Evolutionary conservation across 2,797 vertebrate species (phyloP).

Genomic region (Anisognathus igniventris): DNA sequence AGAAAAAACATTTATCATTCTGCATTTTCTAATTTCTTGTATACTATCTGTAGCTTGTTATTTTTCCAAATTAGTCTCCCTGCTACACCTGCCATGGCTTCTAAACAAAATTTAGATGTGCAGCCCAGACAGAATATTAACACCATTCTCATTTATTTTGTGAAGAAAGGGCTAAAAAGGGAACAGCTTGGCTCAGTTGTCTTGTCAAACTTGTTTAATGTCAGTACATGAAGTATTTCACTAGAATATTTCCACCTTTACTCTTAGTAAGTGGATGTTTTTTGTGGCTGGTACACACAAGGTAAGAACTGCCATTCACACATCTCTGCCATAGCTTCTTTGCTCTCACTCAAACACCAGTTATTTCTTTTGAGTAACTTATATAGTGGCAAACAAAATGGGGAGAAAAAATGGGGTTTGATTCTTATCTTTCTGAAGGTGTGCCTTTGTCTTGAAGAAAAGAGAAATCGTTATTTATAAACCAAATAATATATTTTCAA

Average conservation of each 20-base stretch:
- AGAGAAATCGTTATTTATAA: background rate
- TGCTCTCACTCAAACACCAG: background rate
- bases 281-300: background rate
- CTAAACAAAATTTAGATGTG: background rate
- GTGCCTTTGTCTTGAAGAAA: background rate
- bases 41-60: background rate
- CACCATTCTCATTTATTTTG: background rate
- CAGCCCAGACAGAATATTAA: background rate
- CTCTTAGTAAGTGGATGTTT: background rate
- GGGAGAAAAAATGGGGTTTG: background rate
- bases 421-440: background rate
- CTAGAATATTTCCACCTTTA: background rate
- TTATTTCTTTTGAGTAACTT: background rate
- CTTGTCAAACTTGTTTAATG: background rate
- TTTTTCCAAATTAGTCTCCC: background rate
- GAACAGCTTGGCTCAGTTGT: background rate
- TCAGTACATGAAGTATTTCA: background rate
- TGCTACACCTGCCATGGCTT: background rate
- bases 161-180: background rate
- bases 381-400: background rate
- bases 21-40: background rate
- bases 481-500: background rate
- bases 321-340: background rate
- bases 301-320: background rate
- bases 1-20: background rate